These are phyloP conservation scores for Callithrix jacchus DNA, from an alignment of 2,113 vertebrate species.

Conservation along the genomic window DNA sequence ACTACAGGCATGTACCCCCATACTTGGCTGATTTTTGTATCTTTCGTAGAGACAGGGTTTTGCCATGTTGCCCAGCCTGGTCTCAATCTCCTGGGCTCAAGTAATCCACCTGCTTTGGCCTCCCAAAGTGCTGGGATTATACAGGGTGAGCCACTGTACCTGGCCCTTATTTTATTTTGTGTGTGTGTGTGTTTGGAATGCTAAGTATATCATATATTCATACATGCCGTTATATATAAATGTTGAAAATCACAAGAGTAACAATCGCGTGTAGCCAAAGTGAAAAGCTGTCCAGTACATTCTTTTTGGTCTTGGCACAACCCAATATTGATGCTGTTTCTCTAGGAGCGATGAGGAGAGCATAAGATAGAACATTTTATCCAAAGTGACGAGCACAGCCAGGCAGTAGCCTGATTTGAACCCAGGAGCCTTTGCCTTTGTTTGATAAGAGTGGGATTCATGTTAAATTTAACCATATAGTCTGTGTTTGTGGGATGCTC, in stretches of 20 bases:
- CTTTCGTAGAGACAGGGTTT: too few species aligned
- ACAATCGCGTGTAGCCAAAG: not conserved
- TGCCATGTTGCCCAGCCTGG: too few species aligned
- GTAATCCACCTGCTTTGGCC: too few species aligned
- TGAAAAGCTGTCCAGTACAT: not conserved
- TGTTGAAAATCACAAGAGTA: not conserved
- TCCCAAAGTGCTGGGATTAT: too few species aligned
- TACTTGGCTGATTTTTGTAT: too few species aligned
- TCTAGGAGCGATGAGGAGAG: not conserved
- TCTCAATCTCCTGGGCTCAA: too few species aligned
- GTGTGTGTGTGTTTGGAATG: not conserved
- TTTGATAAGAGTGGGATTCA: not conserved
- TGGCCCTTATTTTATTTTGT: not conserved
- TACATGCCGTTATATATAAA: not conserved
- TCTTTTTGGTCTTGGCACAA: not conserved
- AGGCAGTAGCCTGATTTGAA: not conserved
- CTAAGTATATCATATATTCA: not conserved
- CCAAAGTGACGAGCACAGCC: accelerated
- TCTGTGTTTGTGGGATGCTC: not conserved
- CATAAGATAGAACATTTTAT: not conserved
- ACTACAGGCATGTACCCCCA: too few species aligned
- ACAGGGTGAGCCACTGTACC: too few species aligned
- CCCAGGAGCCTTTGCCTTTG: not conserved
- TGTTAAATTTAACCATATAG: not conserved
- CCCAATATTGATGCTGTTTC: not conserved